Percentiles rank a stretch among this genome's conserved stretches.
These are phyloP conservation scores for Sanderia malayensis DNA, from an alignment of 30 jellyfish, hydroid and myxozoan species.

Conservation along the genomic window DNA sequence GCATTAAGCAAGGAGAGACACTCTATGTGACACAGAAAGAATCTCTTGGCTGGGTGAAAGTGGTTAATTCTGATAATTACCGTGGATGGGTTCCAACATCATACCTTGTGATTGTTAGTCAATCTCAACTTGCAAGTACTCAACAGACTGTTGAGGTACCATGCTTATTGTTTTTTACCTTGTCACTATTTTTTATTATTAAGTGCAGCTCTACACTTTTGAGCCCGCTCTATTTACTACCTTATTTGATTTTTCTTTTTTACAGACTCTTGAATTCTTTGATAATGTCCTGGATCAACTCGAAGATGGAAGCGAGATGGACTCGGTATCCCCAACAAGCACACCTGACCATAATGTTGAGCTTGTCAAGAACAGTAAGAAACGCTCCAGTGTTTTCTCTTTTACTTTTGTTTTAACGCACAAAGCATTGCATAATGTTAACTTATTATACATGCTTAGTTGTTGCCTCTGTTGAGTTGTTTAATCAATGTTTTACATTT, in stretches of 20 bases:
- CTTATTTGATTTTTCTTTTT: not conserved
- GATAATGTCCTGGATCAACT: slow-evolving; percentile 57
- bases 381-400: too few relatives aligned
- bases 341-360: slow-evolving; percentile 33
- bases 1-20: slow-evolving; percentile 51
- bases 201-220: too few relatives aligned
- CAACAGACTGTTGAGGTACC: slow-evolving; percentile 71
- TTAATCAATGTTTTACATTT: too few relatives aligned
- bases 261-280: slow-evolving; percentile 55
- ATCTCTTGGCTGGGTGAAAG: slow-evolving; percentile 66
- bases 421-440: too few relatives aligned
- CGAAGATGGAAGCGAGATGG: slow-evolving; percentile 36
- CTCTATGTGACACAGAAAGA: slow-evolving; percentile 30
- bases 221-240: not conserved
- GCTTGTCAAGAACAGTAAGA: too few relatives aligned
- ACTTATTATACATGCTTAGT: too few relatives aligned
- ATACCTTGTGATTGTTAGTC: slow-evolving; percentile 54
- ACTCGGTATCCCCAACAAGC: slow-evolving; percentile 41
- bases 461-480: too few relatives aligned
- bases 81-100: slow-evolving; percentile 68
- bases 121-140: slow-evolving; percentile 52
- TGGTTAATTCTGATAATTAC: slow-evolving; percentile 27
- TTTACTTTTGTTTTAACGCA: too few relatives aligned
- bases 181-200: too few relatives aligned
- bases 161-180: too few relatives aligned